Conservation (phyloP, 1,140 invertebrate species). For the Hyles vespertilio region DNA sequence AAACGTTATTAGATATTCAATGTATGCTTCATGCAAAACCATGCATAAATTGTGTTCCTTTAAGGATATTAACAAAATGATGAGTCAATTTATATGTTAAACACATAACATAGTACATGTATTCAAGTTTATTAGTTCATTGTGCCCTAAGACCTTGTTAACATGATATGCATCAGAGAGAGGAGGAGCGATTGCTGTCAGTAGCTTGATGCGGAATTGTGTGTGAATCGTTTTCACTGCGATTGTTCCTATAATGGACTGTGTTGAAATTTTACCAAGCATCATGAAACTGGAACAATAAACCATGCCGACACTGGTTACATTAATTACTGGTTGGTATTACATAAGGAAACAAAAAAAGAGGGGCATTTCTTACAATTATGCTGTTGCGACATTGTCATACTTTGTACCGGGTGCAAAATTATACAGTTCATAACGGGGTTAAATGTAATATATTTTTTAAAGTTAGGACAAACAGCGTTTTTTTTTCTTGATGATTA, state of each 20-base stretch:
- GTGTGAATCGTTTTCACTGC: conserved; percentile 1
- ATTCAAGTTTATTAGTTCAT: no score
- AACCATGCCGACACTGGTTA: conserved; percentile 14
- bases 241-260: conserved; percentile 11
- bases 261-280: conserved; percentile 16
- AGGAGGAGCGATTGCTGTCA: conserved; percentile 1
- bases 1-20: no score
- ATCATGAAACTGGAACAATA: conserved; percentile 16
- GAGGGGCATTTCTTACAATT: conserved; percentile 7
- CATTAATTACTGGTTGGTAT: conserved; percentile 14
- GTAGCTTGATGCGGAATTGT: conserved; percentile 4
- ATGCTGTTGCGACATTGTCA: neutral
- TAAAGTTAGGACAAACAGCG: no score
- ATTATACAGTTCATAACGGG: neutral
- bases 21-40: no score
- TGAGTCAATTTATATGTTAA: no score
- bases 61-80: no score
- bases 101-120: no score
- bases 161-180: no score
- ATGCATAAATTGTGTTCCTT: no score
- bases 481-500: no score
- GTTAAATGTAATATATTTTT: no score
- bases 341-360: conserved; percentile 9
- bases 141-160: no score
- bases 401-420: neutral